A percentile compares a stretch with the other conserved stretches of the same genome.
Evolutionary conservation across 35 echinoderm and acorn worm species (phyloP).

Genomic region (Ophiothrix spiculata): DNA sequence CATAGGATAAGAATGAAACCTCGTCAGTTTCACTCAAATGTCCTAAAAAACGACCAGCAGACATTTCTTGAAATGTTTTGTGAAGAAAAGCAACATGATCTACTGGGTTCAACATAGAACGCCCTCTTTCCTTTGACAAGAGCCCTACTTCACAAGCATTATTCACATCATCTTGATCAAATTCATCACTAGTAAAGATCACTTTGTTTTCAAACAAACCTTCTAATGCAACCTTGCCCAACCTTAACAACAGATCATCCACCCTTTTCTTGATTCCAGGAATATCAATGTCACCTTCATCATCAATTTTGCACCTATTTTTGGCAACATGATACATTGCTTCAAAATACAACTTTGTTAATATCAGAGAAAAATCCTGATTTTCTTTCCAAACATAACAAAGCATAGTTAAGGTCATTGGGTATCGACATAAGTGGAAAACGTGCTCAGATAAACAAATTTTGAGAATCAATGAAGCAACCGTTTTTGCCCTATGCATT

Average conservation of each 20-base stretch:
- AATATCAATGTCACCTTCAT: background rate
- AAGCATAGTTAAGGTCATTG: background rate
- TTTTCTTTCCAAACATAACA: background rate
- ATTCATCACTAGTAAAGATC: background rate
- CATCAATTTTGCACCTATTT: background rate
- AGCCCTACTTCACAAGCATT: background rate
- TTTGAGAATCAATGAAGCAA: background rate
- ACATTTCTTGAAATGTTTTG: background rate
- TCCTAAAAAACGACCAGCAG: background rate
- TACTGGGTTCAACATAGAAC: background rate
- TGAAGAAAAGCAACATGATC: background rate
- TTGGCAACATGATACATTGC: background rate
- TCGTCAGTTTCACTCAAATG: background rate
- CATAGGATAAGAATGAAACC: background rate
- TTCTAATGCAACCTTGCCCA: background rate
- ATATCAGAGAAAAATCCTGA: background rate
- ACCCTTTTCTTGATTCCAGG: background rate
- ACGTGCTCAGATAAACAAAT: background rate
- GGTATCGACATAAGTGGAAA: background rate
- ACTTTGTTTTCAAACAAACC: background rate
- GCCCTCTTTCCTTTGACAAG: background rate
- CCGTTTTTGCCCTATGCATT: background rate
- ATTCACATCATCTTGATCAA: background rate
- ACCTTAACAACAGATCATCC: background rate
- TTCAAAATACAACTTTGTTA: background rate